phyloP scores from a whole-genome alignment of 2,888 invertebrate genomes.

The Epistrophe eligans region DNA sequence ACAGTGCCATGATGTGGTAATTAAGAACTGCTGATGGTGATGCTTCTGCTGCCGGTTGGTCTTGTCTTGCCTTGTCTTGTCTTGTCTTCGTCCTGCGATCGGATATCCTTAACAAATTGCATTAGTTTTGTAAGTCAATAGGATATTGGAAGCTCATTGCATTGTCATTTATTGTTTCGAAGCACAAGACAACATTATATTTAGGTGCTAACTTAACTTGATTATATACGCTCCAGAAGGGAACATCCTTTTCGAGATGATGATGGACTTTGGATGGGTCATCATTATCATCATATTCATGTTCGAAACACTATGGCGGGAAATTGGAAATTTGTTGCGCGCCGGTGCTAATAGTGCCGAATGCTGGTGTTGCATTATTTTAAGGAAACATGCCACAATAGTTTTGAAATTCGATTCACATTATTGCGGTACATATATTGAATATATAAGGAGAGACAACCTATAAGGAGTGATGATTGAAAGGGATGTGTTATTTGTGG shows the following conservation, averaged over 20 bases:
- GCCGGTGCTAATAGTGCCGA: constrained; percentile 30
- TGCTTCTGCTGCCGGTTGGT: constrained; percentile 10
- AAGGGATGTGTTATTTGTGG: constrained; percentile 1
- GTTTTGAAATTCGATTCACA: constrained; percentile 70
- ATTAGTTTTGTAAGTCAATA: constrained; percentile 61
- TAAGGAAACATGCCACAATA: constrained; percentile 42
- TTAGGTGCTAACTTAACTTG: constrained; percentile 67
- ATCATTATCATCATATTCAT: constrained; percentile 13
- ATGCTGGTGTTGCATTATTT: constrained; percentile 26
- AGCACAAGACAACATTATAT: constrained; percentile 40
- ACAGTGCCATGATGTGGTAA: constrained; percentile 67
- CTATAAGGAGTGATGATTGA: constrained; percentile 43
- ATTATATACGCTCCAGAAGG: constrained; percentile 70
- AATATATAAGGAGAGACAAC: background rate
- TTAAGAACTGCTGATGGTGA: constrained; percentile 37
- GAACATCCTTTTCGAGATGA: constrained; percentile 25
- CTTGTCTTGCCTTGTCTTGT: no score
- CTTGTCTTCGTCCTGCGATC: constrained; percentile 6
- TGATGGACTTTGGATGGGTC: constrained; percentile 25
- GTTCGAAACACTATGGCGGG: constrained; percentile 28
- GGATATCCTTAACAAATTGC: constrained; percentile 65
- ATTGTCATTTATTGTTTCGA: constrained; percentile 58
- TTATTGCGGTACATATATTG: constrained; percentile 51
- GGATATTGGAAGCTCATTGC: constrained; percentile 72
- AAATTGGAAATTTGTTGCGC: constrained; percentile 66